Conservation (phyloP, 2,797 vertebrate genomes). For the Botia almorhae region DNA sequence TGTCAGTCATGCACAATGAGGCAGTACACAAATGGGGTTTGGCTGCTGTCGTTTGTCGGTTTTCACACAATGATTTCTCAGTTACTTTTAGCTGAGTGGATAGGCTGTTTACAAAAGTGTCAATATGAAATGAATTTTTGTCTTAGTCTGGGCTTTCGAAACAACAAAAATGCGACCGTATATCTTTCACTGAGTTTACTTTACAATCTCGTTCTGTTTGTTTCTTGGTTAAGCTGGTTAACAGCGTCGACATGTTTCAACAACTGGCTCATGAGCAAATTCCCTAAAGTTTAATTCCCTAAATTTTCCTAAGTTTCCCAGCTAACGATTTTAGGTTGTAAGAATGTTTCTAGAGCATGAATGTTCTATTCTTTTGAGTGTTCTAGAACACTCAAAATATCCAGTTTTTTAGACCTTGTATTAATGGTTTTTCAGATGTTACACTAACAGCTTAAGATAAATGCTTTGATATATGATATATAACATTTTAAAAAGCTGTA, state of each 20-base stretch:
- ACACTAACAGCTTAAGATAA: too few species aligned
- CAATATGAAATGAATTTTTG: slow-evolving; percentile 26
- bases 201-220: slow-evolving; percentile 34
- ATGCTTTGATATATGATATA: too few species aligned
- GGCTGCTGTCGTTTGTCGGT: slow-evolving; percentile 6
- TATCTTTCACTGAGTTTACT: slow-evolving; percentile 27
- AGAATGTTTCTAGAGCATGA: too few species aligned
- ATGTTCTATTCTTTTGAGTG: too few species aligned
- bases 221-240: slow-evolving; percentile 30
- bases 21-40: slow-evolving; percentile 9
- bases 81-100: slow-evolving; percentile 38
- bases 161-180: neutral
- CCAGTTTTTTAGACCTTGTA: too few species aligned
- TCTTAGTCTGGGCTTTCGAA: neutral
- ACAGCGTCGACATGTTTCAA: slow-evolving; percentile 20
- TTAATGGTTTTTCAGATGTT: too few species aligned
- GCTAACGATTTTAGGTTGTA: too few species aligned
- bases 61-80: slow-evolving; percentile 41
- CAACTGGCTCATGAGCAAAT: slow-evolving; percentile 39
- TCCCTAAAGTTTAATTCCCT: too few species aligned
- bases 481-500: too few species aligned
- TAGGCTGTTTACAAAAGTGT: slow-evolving; percentile 18
- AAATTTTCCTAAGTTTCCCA: too few species aligned
- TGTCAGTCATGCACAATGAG: slow-evolving; percentile 28
- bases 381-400: too few species aligned